These are phyloP conservation scores for Tenthredo mesomela DNA, from an alignment of 2,888 invertebrate genomes.

Conservation along the genomic window DNA sequence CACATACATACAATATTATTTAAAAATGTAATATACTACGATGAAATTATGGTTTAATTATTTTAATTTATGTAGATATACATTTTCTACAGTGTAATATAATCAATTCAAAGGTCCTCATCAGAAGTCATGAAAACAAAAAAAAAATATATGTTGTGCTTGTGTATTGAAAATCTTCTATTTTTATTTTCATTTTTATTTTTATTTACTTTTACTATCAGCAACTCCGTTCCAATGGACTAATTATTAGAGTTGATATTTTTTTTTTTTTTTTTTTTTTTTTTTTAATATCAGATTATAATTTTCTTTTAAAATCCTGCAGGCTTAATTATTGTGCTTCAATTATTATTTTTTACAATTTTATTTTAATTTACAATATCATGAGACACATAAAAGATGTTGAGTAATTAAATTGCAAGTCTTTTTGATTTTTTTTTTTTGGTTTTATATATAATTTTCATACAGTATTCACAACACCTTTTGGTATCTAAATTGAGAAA, in stretches of 20 bases:
- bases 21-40: conserved; percentile 18
- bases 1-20: conserved; percentile 41
- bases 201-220: neutral
- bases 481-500: conserved; percentile 49
- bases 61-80: conserved; percentile 21
- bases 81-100: conserved; percentile 4
- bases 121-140: neutral
- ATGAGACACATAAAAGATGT: conserved; percentile 13
- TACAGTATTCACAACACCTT: neutral
- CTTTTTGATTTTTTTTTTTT: neutral
- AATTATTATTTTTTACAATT: neutral
- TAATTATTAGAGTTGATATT: neutral
- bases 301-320: neutral
- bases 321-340: neutral
- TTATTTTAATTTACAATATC: neutral
- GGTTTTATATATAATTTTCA: neutral
- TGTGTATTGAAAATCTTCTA: neutral
- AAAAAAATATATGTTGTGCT: neutral
- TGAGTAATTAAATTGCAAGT: neutral
- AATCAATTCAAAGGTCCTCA: conserved; percentile 15
- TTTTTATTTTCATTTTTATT: neutral
- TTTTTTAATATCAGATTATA: neutral
- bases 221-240: neutral
- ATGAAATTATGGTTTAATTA: conserved; percentile 38
- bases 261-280: too few relatives aligned